Base-by-base conservation (phyloP, 2,888 invertebrate genomes). In the Agriotes lineatus region DNA sequence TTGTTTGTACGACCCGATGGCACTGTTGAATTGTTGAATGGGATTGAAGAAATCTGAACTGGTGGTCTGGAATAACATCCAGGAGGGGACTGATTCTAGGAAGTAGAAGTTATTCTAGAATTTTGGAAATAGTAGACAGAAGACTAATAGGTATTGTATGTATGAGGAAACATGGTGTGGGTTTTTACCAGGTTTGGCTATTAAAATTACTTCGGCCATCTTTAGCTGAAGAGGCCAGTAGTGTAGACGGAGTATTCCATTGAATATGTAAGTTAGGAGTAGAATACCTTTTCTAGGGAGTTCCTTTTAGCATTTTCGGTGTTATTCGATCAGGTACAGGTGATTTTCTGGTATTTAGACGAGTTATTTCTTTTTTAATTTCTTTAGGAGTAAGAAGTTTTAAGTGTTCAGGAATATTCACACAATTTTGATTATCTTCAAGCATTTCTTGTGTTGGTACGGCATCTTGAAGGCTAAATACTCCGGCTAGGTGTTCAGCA, bases 241-340 rank as follows among this genome's bases (percentile, higher is more conserved):
- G 9, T 20, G 22, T 20, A 20, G 20, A 7, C 2, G 44, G 16
- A 44, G 2, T 44, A 14, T 44, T 44, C 44, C 44, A 16, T 44
- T 48, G 12, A 20, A 20, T 48, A 20, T 48, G 22, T 48, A 48
- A 20, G 20, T 48, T n/a, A 48, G 20, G 20, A 48, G 19, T 48
- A 48, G 5, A 48, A 18, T 48, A 19, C 3, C 20, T 48, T 48
- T 20, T 48, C 6, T 48, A 18, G 2, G 20, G 22, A 48, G n/a
- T n/a, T 20, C 22, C 22, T 48, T 48, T 48, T 19, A 48, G 20
- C 48, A 48, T 48, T 18, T 18, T 48, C 16, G 48, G 48, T 20
- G 48, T 48, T 48, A 48, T 48, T 48, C 22, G 48, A 22, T 48
- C 48, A 10, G 20, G 12, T 20, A 19, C 20, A 19, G 4, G n/a